A percentile compares a stretch with the other conserved stretches of the same genome.
These are phyloP conservation scores for Botia kubotai DNA, from an alignment of 2,797 vertebrate species.

Conservation along the genomic window DNA sequence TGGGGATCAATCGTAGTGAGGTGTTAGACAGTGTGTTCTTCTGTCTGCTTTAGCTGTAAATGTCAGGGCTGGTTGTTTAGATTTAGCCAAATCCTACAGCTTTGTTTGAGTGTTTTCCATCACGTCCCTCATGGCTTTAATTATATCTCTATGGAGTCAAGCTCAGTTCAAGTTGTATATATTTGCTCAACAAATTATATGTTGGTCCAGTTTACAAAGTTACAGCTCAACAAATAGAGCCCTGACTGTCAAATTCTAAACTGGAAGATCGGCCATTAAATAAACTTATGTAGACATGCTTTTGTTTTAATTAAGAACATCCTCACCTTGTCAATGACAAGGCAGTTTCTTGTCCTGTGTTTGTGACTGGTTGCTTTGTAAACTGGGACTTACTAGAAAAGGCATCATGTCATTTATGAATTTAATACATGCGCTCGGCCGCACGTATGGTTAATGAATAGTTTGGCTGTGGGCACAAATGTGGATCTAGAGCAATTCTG, in stretches of 20 bases:
- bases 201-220: slow-evolving; percentile 31
- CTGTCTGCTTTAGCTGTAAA: background rate
- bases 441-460: background rate
- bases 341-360: background rate
- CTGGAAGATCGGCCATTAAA: background rate
- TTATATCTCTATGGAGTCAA: slow-evolving; percentile 28
- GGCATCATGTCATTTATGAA: slow-evolving; percentile 16
- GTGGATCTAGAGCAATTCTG: slow-evolving; percentile 5
- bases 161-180: slow-evolving; percentile 19
- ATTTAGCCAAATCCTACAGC: slow-evolving; percentile 8
- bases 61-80: background rate
- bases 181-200: slow-evolving; percentile 40
- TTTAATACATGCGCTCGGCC: slow-evolving; percentile 9
- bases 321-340: background rate
- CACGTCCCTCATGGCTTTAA: slow-evolving; percentile 22
- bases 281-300: background rate
- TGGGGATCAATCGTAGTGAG: background rate
- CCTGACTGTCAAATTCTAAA: background rate
- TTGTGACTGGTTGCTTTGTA: slow-evolving; percentile 2
- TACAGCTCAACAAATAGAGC: slow-evolving; percentile 26
- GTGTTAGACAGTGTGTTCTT: background rate
- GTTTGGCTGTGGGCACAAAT: background rate
- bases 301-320: background rate
- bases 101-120: slow-evolving; percentile 10
- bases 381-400: background rate